These are phyloP conservation scores for Aspidoscelis tigris DNA, from an alignment of 2,113 vertebrate species.

Conservation along the genomic window DNA sequence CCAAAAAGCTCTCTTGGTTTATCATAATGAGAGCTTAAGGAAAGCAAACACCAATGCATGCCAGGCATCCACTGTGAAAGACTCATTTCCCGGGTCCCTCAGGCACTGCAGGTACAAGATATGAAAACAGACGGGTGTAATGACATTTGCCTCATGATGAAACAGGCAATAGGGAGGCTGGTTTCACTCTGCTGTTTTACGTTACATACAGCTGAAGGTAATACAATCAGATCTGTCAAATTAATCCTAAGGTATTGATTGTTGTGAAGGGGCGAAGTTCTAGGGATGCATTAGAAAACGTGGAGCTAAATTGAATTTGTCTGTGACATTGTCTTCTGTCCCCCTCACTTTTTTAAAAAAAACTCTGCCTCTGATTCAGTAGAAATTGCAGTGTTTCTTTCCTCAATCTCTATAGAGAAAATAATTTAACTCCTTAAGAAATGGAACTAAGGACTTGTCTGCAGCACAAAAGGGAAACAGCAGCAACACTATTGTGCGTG, in stretches of 20 bases:
- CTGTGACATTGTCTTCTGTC: constrained; percentile 46
- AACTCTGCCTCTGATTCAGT: constrained; percentile 48
- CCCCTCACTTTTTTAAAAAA: constrained; percentile 14
- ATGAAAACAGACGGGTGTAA: constrained; percentile 75
- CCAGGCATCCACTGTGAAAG: constrained; percentile 55
- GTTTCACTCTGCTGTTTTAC: constrained; percentile 66
- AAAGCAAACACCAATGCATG: constrained; percentile 66
- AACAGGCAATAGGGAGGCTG: constrained; percentile 67
- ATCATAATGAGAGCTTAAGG: constrained; percentile 42
- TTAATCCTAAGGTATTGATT: constrained; percentile 77
- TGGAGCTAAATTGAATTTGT: constrained; percentile 66
- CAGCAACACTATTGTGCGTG: neutral
- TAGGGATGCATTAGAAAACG: constrained; percentile 66
- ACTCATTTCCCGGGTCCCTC: constrained; percentile 71
- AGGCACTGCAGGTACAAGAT: constrained; percentile 74
- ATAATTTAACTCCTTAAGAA: constrained; percentile 21
- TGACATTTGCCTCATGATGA: constrained; percentile 75
- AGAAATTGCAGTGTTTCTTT: constrained; percentile 39
- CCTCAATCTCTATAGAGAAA: constrained; percentile 6
- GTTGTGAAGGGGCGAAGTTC: constrained; percentile 55
- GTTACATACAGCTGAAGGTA: constrained; percentile 70
- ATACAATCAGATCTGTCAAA: constrained; percentile 78
- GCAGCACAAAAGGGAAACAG: constrained; percentile 4
- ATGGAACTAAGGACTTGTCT: neutral
- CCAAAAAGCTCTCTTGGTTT: constrained; percentile 46